Evolutionary conservation across 2,797 vertebrate species (phyloP).

Genomic region (Siniperca scherzeri): DNA sequence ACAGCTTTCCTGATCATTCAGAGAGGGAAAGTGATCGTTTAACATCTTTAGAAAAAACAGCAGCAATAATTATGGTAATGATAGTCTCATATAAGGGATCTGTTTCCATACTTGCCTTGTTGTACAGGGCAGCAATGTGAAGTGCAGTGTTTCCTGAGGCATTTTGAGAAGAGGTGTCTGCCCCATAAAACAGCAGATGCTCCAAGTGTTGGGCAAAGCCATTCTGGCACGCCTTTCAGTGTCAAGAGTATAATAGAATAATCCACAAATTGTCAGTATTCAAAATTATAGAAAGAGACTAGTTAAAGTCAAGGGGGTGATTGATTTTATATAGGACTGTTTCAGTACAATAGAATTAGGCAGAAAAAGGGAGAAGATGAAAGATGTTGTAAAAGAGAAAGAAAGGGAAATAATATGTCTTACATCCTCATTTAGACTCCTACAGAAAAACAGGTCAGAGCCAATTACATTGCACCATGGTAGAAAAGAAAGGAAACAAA

Average conservation of each 20-base stretch:
- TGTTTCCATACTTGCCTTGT: slow-evolving; percentile 86
- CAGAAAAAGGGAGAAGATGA: slow-evolving; percentile 10
- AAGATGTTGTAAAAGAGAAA: slow-evolving; percentile 37
- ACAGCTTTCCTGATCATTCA: slow-evolving; percentile 89
- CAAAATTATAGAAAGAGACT: slow-evolving; percentile 9
- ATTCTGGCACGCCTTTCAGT: slow-evolving; percentile 92
- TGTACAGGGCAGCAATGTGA: slow-evolving; percentile 95
- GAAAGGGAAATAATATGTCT: slow-evolving; percentile 38
- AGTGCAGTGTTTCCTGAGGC: slow-evolving; percentile 94
- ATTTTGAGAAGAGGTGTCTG: slow-evolving; percentile 91
- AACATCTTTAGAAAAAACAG: slow-evolving; percentile 25
- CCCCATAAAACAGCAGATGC: slow-evolving; percentile 94
- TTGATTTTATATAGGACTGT: slow-evolving; percentile 28
- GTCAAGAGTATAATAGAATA: slow-evolving; percentile 59
- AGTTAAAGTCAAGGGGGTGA: background rate
- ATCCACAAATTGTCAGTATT: slow-evolving; percentile 48
- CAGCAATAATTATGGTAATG: slow-evolving; percentile 23
- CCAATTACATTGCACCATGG: slow-evolving; percentile 43
- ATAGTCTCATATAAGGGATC: slow-evolving; percentile 28
- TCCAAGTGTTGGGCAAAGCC: slow-evolving; percentile 94
- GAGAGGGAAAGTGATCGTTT: slow-evolving; percentile 37
- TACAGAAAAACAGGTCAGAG: slow-evolving; percentile 57
- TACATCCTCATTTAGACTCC: slow-evolving; percentile 48
- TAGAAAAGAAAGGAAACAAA: slow-evolving; percentile 40
- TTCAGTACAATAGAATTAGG: slow-evolving; percentile 6